phyloP scores from a whole-genome alignment of 53 echinoderm and acorn worm genomes.

The Temnopleurus reevesii region DNA sequence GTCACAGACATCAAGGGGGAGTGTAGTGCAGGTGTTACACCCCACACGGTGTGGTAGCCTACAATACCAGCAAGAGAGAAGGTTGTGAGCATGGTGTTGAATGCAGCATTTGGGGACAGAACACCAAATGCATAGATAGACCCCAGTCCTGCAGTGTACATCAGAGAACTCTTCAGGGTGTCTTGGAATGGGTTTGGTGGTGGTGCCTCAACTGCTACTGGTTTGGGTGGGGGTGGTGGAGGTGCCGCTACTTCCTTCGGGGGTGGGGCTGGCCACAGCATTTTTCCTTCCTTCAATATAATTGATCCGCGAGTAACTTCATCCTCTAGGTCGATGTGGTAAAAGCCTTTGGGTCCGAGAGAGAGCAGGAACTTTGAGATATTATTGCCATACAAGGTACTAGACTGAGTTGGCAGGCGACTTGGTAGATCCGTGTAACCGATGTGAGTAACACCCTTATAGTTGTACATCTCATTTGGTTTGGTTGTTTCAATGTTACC shows the following conservation, averaged over 20 bases:
- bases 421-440: slow-evolving; percentile 96
- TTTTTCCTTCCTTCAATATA: slow-evolving; percentile 83
- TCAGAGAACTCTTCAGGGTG: slow-evolving; percentile 71
- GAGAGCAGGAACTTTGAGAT: slow-evolving; percentile 92
- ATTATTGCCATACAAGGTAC: slow-evolving; percentile 97
- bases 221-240: slow-evolving; percentile 64
- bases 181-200: slow-evolving; percentile 79
- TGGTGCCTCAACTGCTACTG: slow-evolving; percentile 57
- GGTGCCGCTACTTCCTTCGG: slow-evolving; percentile 78
- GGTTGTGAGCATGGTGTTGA: slow-evolving; percentile 95
- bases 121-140: slow-evolving; percentile 82
- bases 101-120: slow-evolving; percentile 83
- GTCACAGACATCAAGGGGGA: slow-evolving; percentile 99
- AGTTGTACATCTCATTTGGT: slow-evolving; percentile 83
- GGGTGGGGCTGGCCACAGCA: slow-evolving; percentile 99
- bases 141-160: slow-evolving; percentile 83
- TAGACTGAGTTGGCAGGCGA: slow-evolving; percentile 95
- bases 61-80: slow-evolving; percentile 92
- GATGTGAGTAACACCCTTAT: slow-evolving; percentile 97
- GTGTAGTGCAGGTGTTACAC: slow-evolving; percentile 97
- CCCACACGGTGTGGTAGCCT: slow-evolving; percentile 99
- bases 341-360: slow-evolving; percentile 85
- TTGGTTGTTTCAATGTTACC: slow-evolving; percentile 98
- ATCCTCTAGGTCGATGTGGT: slow-evolving; percentile 92
- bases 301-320: slow-evolving; percentile 94